Percentiles rank a stretch among this genome's conserved stretches.
Conservation (phyloP, 2,113 vertebrate species). For the Polypterus senegalus region DNA sequence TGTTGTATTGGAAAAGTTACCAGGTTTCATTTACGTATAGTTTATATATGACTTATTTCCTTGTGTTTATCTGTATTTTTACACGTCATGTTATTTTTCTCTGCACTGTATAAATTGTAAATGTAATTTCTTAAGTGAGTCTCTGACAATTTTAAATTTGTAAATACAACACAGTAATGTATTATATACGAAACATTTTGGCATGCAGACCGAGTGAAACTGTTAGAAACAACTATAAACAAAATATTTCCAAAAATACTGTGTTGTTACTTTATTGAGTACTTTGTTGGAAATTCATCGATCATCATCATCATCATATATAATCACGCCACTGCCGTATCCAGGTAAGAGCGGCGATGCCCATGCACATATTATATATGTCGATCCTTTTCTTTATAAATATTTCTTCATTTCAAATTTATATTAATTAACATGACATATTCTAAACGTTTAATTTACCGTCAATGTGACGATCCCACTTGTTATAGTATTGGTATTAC, state of each 20-base stretch:
- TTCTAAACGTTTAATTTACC: too few relatives aligned
- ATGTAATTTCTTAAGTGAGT: conserved; percentile 43
- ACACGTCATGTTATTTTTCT: conserved; percentile 52
- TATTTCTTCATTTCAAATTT: too few relatives aligned
- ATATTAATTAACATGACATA: too few relatives aligned
- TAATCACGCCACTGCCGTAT: too few relatives aligned
- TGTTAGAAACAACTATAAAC: conserved; percentile 25
- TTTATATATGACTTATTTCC: conserved; percentile 33
- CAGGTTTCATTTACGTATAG: conserved; percentile 41
- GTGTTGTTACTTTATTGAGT: too few relatives aligned
- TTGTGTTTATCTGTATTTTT: conserved; percentile 37
- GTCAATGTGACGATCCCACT: too few relatives aligned
- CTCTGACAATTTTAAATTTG: conserved; percentile 29
- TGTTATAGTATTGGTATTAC: too few relatives aligned
- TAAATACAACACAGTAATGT: conserved; percentile 63
- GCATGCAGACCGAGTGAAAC: conserved; percentile 36
- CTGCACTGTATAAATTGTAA: conserved; percentile 86
- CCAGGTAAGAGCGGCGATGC: too few relatives aligned
- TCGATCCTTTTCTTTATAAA: too few relatives aligned
- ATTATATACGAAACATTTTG: conserved; percentile 53
- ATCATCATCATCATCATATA: too few relatives aligned
- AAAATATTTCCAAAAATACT: not conserved
- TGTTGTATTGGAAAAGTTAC: conserved; percentile 46
- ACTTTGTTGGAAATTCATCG: too few relatives aligned
- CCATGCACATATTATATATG: too few relatives aligned